phyloP scores from a whole-genome alignment of 2,113 vertebrate species.

The Halichoerus grypus region DNA sequence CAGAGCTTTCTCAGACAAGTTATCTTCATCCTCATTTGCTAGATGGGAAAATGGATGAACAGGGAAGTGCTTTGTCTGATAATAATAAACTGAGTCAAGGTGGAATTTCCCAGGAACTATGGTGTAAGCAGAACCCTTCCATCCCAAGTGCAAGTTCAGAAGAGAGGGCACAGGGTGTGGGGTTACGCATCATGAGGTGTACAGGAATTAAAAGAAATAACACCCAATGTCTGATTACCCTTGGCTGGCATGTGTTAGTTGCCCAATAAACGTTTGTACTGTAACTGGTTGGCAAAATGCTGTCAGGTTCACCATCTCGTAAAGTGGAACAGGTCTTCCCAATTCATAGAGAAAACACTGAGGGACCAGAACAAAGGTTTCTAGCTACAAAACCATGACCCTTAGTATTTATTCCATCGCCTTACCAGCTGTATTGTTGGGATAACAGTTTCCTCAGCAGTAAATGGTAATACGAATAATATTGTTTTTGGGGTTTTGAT shows the following conservation, averaged over 20 bases:
- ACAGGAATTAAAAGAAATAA: not conserved
- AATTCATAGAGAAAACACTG: not conserved
- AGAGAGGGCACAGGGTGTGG: not conserved
- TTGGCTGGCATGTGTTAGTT: not conserved
- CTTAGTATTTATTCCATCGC: not conserved
- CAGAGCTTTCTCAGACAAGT: not conserved
- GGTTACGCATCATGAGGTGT: too few relatives aligned
- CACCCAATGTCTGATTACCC: too few relatives aligned
- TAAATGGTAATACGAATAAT: not conserved
- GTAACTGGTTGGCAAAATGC: not conserved
- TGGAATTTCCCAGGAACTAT: not conserved
- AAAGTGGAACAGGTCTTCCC: not conserved
- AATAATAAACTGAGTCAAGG: not conserved
- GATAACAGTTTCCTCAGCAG: not conserved
- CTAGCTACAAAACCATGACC: not conserved
- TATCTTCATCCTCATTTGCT: not conserved
- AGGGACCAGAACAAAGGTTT: not conserved
- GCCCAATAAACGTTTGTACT: not conserved
- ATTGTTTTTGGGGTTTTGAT: not conserved
- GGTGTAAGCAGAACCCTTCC: not conserved
- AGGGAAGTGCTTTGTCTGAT: not conserved
- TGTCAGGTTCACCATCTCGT: accelerated
- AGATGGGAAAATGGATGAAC: not conserved
- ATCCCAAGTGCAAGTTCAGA: not conserved
- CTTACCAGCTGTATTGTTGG: not conserved